Evolutionary conservation across 2,888 invertebrate species (phyloP), one percentile per base, ranked within the genome.

Genomic region (Drosophila mercatorum): DNA sequence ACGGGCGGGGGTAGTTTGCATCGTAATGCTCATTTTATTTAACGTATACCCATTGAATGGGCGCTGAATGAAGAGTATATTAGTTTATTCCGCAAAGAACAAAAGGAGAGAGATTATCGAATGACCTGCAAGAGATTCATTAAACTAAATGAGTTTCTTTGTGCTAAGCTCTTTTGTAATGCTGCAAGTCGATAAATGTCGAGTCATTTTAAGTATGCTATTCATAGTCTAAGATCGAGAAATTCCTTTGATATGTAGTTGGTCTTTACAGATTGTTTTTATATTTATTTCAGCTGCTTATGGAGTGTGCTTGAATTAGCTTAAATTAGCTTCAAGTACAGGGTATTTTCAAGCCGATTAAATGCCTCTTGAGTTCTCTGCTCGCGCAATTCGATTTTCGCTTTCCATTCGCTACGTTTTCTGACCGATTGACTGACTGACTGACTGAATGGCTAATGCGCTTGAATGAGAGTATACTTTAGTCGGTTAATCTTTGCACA

Each of bases 361-460:
- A 17, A 10, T 8, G 10, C n/a, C 3, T 17, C 3, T n/a, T 14
- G 5, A 10, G n/a, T 2, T n/a, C 28, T 10, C 2, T n/a, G n/a
- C 31, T n/a, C 31, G n/a, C 2, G 0, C 28, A 47, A 14, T 8
- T 51, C 3, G 34, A 5, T 2, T 31, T 43, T 11, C 10, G 43
- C 17, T 44, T 22, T 22, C 5, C 11, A 22, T 22, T 44, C 11
- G 34, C 34, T 51, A 3, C n/a, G 1, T 10, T 51, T 22, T 51
- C 17, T 36, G 51, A 34, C 17, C 5, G 34, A 51, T n/a, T 36
- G 34, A 51, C 17, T 51, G 34, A 51, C n/a, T 36, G 34, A 51
- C 17, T 51, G 17, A 28, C 56, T 57, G 60, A 38, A 40, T 64
- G 72, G 63, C 53, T 82, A 3, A 44, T 8, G 1, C 1, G 22